Percentiles rank a stretch among this genome's conserved stretches.
Conservation (phyloP, 2,113 vertebrate genomes). For the Cromileptes altivelis region DNA sequence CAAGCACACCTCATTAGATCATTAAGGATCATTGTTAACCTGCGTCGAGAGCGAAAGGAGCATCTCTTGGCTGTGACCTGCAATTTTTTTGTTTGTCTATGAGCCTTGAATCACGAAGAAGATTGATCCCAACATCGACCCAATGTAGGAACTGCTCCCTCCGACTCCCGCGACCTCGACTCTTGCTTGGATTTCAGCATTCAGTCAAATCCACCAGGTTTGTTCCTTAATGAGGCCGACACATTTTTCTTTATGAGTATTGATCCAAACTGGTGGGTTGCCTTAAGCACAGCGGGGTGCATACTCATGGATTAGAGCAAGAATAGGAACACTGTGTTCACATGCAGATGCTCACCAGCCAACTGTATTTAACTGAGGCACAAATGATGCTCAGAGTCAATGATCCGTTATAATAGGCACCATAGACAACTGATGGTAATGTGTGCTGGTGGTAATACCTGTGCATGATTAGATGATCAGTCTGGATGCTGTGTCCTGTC, state of each 20-base stretch:
- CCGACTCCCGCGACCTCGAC: slow-evolving; percentile 41
- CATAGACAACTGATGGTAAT: slow-evolving; percentile 2
- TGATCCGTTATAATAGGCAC: not conserved
- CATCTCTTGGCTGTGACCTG: slow-evolving; percentile 34
- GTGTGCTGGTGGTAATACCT: not conserved
- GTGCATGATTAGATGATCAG: not conserved
- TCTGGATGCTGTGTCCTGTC: slow-evolving; percentile 8
- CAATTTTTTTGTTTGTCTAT: slow-evolving; percentile 32
- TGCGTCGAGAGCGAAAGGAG: slow-evolving; percentile 19
- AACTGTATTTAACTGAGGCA: not conserved
- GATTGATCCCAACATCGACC: slow-evolving; percentile 36
- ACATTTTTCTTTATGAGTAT: slow-evolving; percentile 1
- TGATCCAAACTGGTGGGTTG: not conserved
- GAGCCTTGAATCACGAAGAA: slow-evolving; percentile 47
- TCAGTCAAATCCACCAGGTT: slow-evolving; percentile 81
- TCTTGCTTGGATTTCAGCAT: slow-evolving; percentile 76
- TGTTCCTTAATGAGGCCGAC: slow-evolving; percentile 31
- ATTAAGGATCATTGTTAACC: slow-evolving; percentile 48
- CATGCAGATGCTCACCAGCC: not conserved
- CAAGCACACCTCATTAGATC: slow-evolving; percentile 54
- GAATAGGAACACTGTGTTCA: not conserved
- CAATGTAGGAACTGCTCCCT: slow-evolving; percentile 68
- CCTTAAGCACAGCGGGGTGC: not conserved
- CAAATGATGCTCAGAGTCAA: slow-evolving; percentile 4
- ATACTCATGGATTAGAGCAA: not conserved